Evolutionary conservation across 2,888 invertebrate genomes (phyloP).

Genomic region (Osmoderma eremita): DNA sequence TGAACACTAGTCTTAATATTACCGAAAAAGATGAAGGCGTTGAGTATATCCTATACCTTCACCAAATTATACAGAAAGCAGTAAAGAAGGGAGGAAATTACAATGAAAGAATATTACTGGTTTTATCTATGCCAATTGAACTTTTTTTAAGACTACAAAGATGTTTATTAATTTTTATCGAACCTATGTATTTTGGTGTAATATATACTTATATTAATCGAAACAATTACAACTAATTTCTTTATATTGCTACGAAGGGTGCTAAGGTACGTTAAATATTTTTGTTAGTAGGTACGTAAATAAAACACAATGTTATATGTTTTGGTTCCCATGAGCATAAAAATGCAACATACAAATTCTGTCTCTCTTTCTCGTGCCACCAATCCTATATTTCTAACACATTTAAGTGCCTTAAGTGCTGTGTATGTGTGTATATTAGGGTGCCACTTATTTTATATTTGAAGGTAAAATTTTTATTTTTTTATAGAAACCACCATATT

Average conservation of each 20-base stretch:
- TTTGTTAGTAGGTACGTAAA: constrained; percentile 19
- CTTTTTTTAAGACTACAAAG: too few relatives aligned
- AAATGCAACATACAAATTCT: constrained; percentile 8
- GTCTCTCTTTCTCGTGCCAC: constrained; percentile 37
- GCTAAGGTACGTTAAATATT: constrained; percentile 69
- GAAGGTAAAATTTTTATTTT: too few relatives aligned
- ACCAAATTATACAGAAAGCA: too few relatives aligned
- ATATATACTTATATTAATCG: constrained; percentile 3
- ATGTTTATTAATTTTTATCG: too few relatives aligned
- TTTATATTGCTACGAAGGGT: constrained; percentile 64
- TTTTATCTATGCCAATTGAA: too few relatives aligned
- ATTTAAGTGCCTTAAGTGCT: constrained; percentile 8
- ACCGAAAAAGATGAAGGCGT: too few relatives aligned
- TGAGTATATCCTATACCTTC: too few relatives aligned
- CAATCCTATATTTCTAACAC: constrained; percentile 19
- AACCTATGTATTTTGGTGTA: constrained; percentile 19
- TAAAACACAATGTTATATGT: constrained; percentile 8
- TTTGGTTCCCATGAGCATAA: constrained; percentile 4
- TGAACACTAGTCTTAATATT: too few relatives aligned
- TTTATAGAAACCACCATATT: too few relatives aligned
- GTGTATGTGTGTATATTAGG: not conserved
- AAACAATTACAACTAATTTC: constrained; percentile 29
- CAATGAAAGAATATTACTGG: too few relatives aligned
- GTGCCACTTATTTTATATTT: too few relatives aligned
- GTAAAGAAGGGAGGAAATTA: too few relatives aligned